Evolutionary conservation across 2,113 vertebrate species (phyloP).

Genomic region (Triplophysa tibetana): DNA sequence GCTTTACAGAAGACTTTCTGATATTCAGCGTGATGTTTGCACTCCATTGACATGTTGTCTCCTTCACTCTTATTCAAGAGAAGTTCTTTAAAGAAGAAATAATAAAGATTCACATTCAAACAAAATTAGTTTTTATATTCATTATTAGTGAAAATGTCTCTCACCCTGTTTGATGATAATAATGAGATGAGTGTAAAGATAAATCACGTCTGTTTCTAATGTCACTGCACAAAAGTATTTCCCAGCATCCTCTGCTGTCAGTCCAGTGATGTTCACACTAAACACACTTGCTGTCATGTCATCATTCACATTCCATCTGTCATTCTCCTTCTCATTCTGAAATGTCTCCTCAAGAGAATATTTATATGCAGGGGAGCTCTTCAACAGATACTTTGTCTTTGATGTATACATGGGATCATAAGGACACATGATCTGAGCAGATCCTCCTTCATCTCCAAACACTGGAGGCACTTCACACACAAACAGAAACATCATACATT

Average conservation of each 20-base stretch:
- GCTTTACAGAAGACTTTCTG: constrained; percentile 12
- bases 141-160: background rate
- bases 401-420: constrained; percentile 3
- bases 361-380: background rate
- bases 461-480: background rate
- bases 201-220: background rate
- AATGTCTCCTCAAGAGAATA: background rate
- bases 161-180: constrained; percentile 10
- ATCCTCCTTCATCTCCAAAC: constrained; percentile 6
- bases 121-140: too few species aligned
- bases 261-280: constrained; percentile 28
- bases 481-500: too few species aligned
- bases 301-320: constrained; percentile 16
- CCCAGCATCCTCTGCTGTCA: constrained; percentile 43
- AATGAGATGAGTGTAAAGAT: background rate
- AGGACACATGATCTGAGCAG: constrained; percentile 19
- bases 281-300: constrained; percentile 13
- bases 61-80: constrained; percentile 18
- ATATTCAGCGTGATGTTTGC: constrained; percentile 2
- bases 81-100: background rate
- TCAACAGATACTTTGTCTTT: background rate
- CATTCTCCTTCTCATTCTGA: too few species aligned
- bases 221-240: constrained; percentile 38
- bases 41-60: constrained; percentile 13
- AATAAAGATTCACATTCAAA: too few species aligned